Conservation (phyloP, 1,140 invertebrate genomes). For the Drosophila parabipectinata region DNA sequence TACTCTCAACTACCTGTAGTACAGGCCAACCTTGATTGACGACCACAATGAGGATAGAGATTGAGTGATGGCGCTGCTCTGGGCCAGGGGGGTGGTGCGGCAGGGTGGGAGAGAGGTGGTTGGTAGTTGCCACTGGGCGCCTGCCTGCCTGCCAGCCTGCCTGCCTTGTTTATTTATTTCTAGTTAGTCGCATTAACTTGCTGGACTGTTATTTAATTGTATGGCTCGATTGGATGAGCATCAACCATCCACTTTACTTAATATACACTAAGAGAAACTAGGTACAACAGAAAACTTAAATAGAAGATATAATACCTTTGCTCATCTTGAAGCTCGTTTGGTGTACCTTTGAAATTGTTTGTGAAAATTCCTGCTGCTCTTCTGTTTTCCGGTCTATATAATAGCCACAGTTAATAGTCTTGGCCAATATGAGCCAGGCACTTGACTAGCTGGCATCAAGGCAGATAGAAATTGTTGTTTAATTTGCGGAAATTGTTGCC, state of each 20-base stretch:
- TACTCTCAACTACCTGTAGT: slow-evolving; percentile 1
- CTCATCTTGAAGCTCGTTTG: neutral
- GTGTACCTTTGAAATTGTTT: neutral
- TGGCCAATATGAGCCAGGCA: slow-evolving; percentile 68
- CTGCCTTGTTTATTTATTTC: slow-evolving; percentile 79
- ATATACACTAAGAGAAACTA: slow-evolving; percentile 9
- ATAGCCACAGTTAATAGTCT: slow-evolving; percentile 74
- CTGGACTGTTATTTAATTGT: slow-evolving; percentile 73
- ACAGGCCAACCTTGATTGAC: slow-evolving; percentile 55
- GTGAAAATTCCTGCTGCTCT: slow-evolving; percentile 29
- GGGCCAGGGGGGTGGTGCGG: slow-evolving; percentile 7
- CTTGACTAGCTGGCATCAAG: slow-evolving; percentile 56
- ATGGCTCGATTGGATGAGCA: slow-evolving; percentile 54
- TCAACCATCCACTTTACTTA: slow-evolving; percentile 34
- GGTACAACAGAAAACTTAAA: neutral
- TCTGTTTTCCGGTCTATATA: slow-evolving; percentile 60
- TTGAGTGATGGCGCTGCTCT: slow-evolving; percentile 39
- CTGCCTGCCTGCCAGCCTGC: slow-evolving; percentile 28
- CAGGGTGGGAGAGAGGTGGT: slow-evolving; percentile 19
- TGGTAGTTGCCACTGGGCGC: slow-evolving; percentile 32
- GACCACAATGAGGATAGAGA: slow-evolving; percentile 56
- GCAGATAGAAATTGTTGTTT: slow-evolving; percentile 77
- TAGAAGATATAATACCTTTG: too few species aligned
- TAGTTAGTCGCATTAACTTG: slow-evolving; percentile 75
- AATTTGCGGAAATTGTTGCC: slow-evolving; percentile 78